These are phyloP conservation scores for Cydia pomonella DNA, from an alignment of 1,140 invertebrate species.

Conservation along the genomic window DNA sequence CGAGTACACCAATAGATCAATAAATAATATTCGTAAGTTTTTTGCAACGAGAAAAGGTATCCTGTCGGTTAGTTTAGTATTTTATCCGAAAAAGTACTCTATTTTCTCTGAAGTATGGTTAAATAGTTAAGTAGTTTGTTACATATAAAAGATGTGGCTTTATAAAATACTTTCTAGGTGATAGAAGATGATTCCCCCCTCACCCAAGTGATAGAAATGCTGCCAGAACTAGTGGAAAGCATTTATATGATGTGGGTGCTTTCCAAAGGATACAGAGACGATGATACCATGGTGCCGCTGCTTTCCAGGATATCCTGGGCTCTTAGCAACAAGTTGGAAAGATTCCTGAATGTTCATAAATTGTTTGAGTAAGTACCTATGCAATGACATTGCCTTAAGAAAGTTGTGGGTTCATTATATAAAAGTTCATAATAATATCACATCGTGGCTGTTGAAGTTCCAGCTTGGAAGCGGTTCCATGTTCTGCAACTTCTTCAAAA, in stretches of 20 bases:
- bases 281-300: conserved; percentile 88
- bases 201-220: conserved; percentile 84
- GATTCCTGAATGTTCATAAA: conserved; percentile 85
- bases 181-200: conserved; percentile 87
- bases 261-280: conserved; percentile 87
- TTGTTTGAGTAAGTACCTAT: conserved; percentile 84
- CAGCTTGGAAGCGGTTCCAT: too few relatives aligned
- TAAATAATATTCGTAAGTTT: too few relatives aligned
- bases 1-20: too few relatives aligned
- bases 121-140: too few relatives aligned
- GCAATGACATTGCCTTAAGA: background rate
- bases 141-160: too few relatives aligned
- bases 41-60: too few relatives aligned
- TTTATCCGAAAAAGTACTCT: background rate
- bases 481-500: too few relatives aligned
- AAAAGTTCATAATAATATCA: background rate
- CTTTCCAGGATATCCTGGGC: conserved; percentile 91
- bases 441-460: too few relatives aligned
- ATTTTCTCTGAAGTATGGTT: too few relatives aligned
- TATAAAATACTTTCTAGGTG: conserved; percentile 78
- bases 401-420: background rate
- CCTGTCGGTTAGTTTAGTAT: background rate
- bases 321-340: conserved; percentile 87
- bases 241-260: conserved; percentile 92
- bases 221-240: conserved; percentile 90